A percentile compares a stretch with the other conserved stretches of the same genome.
Conservation (phyloP, 2,113 vertebrate genomes). For the Catharus bicknelli region DNA sequence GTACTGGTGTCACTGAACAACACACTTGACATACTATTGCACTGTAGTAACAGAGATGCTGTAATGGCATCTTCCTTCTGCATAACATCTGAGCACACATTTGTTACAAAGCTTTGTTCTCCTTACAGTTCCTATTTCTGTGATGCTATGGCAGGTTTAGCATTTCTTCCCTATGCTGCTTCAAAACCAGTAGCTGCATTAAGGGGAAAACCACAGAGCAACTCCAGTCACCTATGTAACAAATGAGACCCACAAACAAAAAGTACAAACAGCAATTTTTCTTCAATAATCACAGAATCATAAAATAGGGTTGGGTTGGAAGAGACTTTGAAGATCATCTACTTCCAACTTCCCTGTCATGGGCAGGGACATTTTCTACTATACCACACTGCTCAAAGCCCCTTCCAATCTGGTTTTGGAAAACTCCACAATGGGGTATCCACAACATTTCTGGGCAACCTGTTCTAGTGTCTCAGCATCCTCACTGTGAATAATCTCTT, state of each 20-base stretch:
- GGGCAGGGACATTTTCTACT: not conserved
- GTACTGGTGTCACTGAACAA: not conserved
- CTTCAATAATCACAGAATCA: not conserved
- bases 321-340: not conserved
- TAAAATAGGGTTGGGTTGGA: not conserved
- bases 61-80: not conserved
- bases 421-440: not conserved
- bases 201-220: not conserved
- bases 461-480: not conserved
- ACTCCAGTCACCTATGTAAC: not conserved
- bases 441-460: not conserved
- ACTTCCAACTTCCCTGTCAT: not conserved
- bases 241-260: not conserved
- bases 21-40: not conserved
- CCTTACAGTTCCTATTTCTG: not conserved
- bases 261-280: not conserved
- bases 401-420: not conserved
- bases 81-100: not conserved
- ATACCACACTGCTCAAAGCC: not conserved
- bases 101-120: not conserved
- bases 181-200: not conserved
- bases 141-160: not conserved
- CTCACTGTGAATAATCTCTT: not conserved
- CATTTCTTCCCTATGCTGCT: rapidly evolving
- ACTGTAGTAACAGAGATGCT: not conserved